A percentile compares a stretch with the other conserved stretches of the same genome.
Evolutionary conservation across 2,113 vertebrate genomes (phyloP).

Genomic region (Vulpes lagopus): DNA sequence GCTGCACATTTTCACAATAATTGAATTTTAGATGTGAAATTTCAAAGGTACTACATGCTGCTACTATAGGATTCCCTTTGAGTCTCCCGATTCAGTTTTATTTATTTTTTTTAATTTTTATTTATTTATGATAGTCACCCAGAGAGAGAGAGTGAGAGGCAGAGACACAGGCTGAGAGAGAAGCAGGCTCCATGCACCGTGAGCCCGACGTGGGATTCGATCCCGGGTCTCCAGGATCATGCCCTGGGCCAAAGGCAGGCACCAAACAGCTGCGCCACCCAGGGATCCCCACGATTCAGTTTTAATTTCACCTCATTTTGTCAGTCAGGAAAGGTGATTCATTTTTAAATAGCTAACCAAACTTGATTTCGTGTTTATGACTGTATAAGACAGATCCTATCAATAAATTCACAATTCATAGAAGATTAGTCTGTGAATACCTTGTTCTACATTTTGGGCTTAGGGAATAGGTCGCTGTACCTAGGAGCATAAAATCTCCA

Average conservation of each 20-base stretch:
- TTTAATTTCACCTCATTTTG: background rate
- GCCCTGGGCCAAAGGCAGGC: too few species aligned
- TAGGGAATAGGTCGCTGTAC: background rate
- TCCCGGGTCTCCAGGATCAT: too few species aligned
- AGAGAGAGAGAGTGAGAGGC: too few species aligned
- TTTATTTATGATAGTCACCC: too few species aligned
- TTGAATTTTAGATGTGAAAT: background rate
- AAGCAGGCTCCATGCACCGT: too few species aligned
- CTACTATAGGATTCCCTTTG: accelerated
- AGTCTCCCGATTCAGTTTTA: background rate
- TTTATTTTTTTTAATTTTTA: too few species aligned
- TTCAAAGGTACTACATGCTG: accelerated
- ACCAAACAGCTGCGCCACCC: too few species aligned
- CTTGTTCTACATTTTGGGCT: background rate
- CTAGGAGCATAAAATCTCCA: background rate
- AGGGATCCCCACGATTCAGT: background rate
- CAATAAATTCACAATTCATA: background rate
- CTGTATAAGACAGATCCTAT: background rate
- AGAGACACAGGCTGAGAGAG: too few species aligned
- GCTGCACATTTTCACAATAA: accelerated
- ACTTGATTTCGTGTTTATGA: background rate
- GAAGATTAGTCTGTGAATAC: background rate
- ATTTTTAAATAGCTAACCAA: background rate
- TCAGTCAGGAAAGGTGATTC: background rate
- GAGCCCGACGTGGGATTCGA: too few species aligned